These are phyloP conservation scores for Ormyrus rosae DNA, from an alignment of 2,888 invertebrate species.

Conservation along the genomic window DNA sequence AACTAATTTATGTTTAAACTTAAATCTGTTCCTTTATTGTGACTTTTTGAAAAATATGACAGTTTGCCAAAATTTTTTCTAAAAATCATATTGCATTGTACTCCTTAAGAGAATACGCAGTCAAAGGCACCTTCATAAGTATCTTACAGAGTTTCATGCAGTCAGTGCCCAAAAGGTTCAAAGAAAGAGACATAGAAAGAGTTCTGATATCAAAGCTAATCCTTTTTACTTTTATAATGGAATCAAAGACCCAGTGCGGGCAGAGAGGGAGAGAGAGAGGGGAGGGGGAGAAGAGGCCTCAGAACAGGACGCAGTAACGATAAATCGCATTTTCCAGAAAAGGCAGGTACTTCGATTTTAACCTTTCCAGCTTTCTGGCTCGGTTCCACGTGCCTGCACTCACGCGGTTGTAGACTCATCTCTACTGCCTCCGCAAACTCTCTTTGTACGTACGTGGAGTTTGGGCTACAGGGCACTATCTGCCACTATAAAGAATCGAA, in stretches of 20 bases:
- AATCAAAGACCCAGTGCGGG: conserved; percentile 40
- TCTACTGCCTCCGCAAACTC: neutral
- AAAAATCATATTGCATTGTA: neutral
- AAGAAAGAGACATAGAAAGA: conserved; percentile 59
- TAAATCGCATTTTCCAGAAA: conserved; percentile 69
- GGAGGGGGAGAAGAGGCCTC: conserved; percentile 57
- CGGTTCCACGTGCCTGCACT: conserved; percentile 65
- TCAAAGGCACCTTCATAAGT: neutral
- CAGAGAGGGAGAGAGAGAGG: conserved; percentile 2
- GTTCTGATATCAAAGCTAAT: conserved; percentile 54
- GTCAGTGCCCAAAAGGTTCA: too few relatives aligned
- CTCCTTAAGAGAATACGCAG: neutral
- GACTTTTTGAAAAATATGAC: neutral
- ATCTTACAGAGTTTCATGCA: neutral
- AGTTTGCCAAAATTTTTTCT: neutral
- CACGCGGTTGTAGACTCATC: conserved; percentile 10
- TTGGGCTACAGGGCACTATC: conserved; percentile 49
- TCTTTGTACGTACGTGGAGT: neutral
- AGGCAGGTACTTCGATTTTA: conserved; percentile 62
- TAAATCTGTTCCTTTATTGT: neutral
- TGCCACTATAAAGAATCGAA: conserved; percentile 65
- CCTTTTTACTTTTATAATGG: conserved; percentile 59
- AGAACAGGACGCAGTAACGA: conserved; percentile 67
- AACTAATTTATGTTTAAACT: too few relatives aligned
- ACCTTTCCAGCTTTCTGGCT: conserved; percentile 71